A percentile compares a stretch with the other conserved stretches of the same genome.
phyloP scores from a whole-genome alignment of 2,888 invertebrate genomes.

The Volucella bombylans region DNA sequence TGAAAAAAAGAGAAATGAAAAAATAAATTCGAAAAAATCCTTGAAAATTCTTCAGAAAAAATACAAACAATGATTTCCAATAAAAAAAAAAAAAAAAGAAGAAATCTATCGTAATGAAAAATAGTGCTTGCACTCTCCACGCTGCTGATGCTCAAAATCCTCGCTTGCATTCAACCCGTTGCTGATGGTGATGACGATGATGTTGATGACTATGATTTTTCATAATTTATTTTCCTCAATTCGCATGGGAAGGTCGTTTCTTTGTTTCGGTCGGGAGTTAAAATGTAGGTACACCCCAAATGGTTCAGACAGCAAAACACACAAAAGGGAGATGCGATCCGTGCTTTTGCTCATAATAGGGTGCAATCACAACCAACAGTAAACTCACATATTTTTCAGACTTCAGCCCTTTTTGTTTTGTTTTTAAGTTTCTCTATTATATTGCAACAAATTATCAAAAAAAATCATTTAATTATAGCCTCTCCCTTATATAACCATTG shows the following conservation, averaged over 20 bases:
- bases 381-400: slow-evolving; percentile 12
- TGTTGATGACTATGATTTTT: slow-evolving; percentile 63
- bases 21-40: slow-evolving; percentile 29
- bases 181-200: slow-evolving; percentile 31
- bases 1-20: neutral
- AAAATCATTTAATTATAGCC: slow-evolving; percentile 56
- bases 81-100: slow-evolving; percentile 33
- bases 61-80: slow-evolving; percentile 21
- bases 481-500: slow-evolving; percentile 34
- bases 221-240: slow-evolving; percentile 59
- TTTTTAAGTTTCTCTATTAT: slow-evolving; percentile 28
- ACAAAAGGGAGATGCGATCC: slow-evolving; percentile 10
- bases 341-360: slow-evolving; percentile 46
- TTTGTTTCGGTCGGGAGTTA: slow-evolving; percentile 35
- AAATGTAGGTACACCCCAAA: slow-evolving; percentile 37
- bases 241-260: slow-evolving; percentile 9
- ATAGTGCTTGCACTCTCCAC: slow-evolving; percentile 28
- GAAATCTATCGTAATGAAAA: slow-evolving; percentile 29
- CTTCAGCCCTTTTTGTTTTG: slow-evolving; percentile 1
- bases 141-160: neutral
- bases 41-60: slow-evolving; percentile 39
- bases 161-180: neutral
- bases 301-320: slow-evolving; percentile 39
- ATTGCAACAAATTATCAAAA: slow-evolving; percentile 38
- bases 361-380: slow-evolving; percentile 9